Evolutionary conservation across 2,888 invertebrate species (phyloP), one percentile per base, ranked within the genome.

Genomic region (Ditula angustiorana): DNA sequence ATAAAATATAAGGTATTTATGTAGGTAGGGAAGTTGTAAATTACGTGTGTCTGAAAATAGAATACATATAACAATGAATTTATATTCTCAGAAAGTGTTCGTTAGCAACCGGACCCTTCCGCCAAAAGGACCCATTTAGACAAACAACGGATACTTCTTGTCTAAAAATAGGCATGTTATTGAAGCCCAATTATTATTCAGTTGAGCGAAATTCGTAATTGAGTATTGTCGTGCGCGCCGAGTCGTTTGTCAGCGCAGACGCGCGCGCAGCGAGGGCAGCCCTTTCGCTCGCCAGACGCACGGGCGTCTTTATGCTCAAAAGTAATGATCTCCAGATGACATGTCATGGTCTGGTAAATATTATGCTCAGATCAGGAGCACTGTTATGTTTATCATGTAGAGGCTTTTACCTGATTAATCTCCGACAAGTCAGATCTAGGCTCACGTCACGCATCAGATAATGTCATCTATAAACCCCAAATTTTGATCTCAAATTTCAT

Each of bases 171-270:
- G 13, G 23, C 52, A 8, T 13, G 33, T 33, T n/a, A 35, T 53
- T 53, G 52, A 13, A 33, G 52, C 23, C 33, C 52, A 53, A 53
- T 53, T 53, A 53, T 33, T 23, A 53, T 53, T 53, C 52, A 33
- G 52, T 23, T 35, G 33, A 30, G 50, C 50, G 50, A 53, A 33
- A 23, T 33, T 52, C 49, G 35, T 58, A 58, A 58, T 49, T 58
- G 58, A 58, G 58, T 49, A 58, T 35, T 58, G 23, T 58, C 47
- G 47, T 11, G 50, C 30, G 35, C 24, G 61, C 47, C 52, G 50
- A 19, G 35, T 23, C 33, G 52, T 33, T 30, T 50, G 30, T 30
- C 50, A 30, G 21, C 52, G 19, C 21, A 19, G 46, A 13, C 11
- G n/a, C 5, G n/a, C 3, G 13, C 35, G 52, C 33, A 19, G 50